These are phyloP conservation scores for Drosophila nikananu DNA, from an alignment of 1,140 invertebrate species.

Conservation along the genomic window DNA sequence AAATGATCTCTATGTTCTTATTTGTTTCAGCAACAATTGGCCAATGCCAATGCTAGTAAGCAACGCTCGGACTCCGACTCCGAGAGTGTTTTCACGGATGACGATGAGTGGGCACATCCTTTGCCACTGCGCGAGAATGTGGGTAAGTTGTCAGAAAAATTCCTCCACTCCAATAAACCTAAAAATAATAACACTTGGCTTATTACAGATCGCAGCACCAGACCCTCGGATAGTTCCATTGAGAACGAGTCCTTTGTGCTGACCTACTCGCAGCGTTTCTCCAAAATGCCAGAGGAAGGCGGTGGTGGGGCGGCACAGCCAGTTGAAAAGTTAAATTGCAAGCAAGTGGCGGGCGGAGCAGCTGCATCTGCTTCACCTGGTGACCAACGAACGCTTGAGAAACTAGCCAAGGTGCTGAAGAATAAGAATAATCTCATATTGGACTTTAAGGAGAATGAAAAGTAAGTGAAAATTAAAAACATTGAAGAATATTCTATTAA, in stretches of 20 bases:
- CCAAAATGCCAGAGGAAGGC: conserved; percentile 86
- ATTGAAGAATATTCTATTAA: too few relatives aligned
- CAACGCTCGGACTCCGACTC: conserved; percentile 87
- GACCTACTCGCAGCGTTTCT: conserved; percentile 87
- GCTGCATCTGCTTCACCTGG: conserved; percentile 17
- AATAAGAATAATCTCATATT: conserved; percentile 82
- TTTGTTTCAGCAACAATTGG: conserved; percentile 59
- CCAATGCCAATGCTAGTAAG: conserved; percentile 58
- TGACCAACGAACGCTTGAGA: conserved; percentile 64
- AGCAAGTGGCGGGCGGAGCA: conserved; percentile 12
- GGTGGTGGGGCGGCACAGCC: conserved; percentile 9
- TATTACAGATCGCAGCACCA: conserved; percentile 76
- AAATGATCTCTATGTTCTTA: background rate
- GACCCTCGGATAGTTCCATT: conserved; percentile 86
- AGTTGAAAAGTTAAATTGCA: conserved; percentile 17
- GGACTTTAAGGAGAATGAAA: conserved; percentile 83
- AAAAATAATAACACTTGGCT: background rate
- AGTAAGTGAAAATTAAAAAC: conserved; percentile 31
- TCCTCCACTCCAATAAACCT: too few relatives aligned
- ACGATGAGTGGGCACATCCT: conserved; percentile 86
- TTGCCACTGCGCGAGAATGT: conserved; percentile 80
- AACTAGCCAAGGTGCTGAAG: conserved; percentile 75
- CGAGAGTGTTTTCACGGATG: conserved; percentile 88
- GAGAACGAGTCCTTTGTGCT: conserved; percentile 87
- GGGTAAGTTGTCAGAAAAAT: conserved; percentile 45